Conservation (phyloP, 2,113 vertebrate genomes). For the Axis porcinus region DNA sequence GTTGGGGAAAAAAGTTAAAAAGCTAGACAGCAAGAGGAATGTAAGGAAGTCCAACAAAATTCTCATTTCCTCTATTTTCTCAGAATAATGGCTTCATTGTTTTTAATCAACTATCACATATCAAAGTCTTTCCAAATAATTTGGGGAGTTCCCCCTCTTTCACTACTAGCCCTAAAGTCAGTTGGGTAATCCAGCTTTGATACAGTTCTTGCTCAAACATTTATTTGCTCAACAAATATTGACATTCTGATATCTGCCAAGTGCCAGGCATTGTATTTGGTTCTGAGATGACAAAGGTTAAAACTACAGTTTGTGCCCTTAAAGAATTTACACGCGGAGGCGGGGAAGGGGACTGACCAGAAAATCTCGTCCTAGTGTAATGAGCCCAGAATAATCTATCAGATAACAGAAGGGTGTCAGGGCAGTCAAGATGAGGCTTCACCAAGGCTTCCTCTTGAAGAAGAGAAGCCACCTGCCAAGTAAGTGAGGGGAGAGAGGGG, state of each 20-base stretch:
- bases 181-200: not conserved
- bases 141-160: not conserved
- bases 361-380: not conserved
- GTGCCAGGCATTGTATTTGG: not conserved
- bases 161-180: not conserved
- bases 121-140: not conserved
- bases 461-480: not conserved
- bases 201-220: not conserved
- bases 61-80: not conserved
- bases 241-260: not conserved
- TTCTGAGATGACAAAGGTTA: not conserved
- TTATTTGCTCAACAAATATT: slow-evolving; percentile 9
- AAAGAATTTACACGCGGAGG: not conserved
- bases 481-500: not conserved
- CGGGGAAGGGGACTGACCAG: not conserved
- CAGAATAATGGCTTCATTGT: not conserved
- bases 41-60: not conserved
- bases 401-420: not conserved
- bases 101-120: not conserved
- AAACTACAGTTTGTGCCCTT: not conserved
- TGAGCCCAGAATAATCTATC: not conserved
- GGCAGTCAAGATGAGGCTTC: not conserved
- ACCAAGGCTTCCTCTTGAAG: not conserved
- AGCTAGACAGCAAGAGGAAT: not conserved
- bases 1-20: not conserved